These are phyloP conservation scores for Drosophila parabipectinata DNA, from an alignment of 1,140 invertebrate species.

Conservation along the genomic window DNA sequence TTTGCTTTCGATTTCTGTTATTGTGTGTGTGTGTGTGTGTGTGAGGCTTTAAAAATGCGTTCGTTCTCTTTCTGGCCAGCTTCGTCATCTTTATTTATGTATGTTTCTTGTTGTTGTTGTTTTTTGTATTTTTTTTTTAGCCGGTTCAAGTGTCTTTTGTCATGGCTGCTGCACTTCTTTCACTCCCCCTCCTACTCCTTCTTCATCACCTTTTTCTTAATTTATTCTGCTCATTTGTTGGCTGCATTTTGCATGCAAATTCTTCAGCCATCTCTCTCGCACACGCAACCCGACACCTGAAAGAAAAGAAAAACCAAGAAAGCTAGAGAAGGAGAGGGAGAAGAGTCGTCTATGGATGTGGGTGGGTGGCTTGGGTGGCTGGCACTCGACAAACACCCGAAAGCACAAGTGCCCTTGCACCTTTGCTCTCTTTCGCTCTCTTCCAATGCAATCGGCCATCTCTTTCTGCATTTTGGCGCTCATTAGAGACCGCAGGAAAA, in stretches of 20 bases:
- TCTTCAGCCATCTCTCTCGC: conserved; percentile 12
- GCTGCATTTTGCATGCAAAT: conserved; percentile 67
- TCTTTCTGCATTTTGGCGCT: conserved; percentile 33
- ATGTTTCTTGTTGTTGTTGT: conserved; percentile 29
- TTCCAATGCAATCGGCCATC: conserved; percentile 5
- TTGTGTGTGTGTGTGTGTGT: background rate
- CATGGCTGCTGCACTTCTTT: conserved; percentile 44
- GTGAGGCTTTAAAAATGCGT: background rate
- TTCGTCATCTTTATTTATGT: conserved; percentile 81
- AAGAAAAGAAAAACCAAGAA: conserved; percentile 1
- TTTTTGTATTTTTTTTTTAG: conserved; percentile 18
- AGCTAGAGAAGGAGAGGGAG: background rate
- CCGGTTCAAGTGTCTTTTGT: conserved; percentile 70
- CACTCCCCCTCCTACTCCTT: conserved; percentile 1
- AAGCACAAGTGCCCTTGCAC: conserved; percentile 53
- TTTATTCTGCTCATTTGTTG: conserved; percentile 71
- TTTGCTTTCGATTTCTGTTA: conserved; percentile 9
- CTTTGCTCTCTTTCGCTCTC: conserved; percentile 6
- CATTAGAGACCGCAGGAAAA: conserved; percentile 67
- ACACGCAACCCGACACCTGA: conserved; percentile 24
- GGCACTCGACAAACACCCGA: conserved; percentile 76
- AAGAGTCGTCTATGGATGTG: background rate
- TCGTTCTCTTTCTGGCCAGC: conserved; percentile 53
- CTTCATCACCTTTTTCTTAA: conserved; percentile 34
- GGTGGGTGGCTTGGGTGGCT: conserved; percentile 12